Evolutionary conservation across 1,140 invertebrate genomes (phyloP), one percentile per base, ranked within the genome.

Genomic region (Bactericera cockerelli): DNA sequence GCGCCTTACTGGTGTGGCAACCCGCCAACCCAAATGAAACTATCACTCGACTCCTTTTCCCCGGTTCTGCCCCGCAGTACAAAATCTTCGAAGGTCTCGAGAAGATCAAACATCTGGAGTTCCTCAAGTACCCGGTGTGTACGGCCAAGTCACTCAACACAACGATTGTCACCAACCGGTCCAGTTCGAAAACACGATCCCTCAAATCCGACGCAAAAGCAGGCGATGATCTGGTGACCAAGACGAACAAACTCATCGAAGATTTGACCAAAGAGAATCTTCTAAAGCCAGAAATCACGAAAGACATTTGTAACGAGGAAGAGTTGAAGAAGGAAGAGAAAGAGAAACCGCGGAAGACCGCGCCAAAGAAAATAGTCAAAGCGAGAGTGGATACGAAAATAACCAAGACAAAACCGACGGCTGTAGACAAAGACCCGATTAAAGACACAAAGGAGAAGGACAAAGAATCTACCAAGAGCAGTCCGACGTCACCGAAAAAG

Each of bases 11-110:
- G 1, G 85, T 97, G 0, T 98, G 93, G 93, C 86, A 90, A 67
- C 93, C 94, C 2, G 88, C 92, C 2, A 92, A 93, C 75, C 86
- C 88, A 2, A 83, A 86, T 62, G 90, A 94, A 66, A 92, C 87
- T 1, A 93, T 97, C 2, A 95, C 92, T 0, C 81, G 94, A 63
- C 91, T 98, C 56, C 79, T 98, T 49, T 96, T 96, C 67, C 93
- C 94, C 1, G 93, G 94, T 31, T 93, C 88, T 68, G 88, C 89
- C 21, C 93, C 93, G 0, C 93, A 98, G 70, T 83, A 87, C 65
- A 95, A 94, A 75, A 90, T 97, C 62, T 87, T 96, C 67, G 92
- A 96, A 75, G 93, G 92, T 19, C 76, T 98, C 53, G 91, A 94
- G 67, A 88, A 85, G 69, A 71, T 93, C 4, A 86, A 82, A 69